A percentile compares a stretch with the other conserved stretches of the same genome.
Conservation (phyloP, 53 echinoderm and acorn worm species). For the Crossaster papposus region DNA sequence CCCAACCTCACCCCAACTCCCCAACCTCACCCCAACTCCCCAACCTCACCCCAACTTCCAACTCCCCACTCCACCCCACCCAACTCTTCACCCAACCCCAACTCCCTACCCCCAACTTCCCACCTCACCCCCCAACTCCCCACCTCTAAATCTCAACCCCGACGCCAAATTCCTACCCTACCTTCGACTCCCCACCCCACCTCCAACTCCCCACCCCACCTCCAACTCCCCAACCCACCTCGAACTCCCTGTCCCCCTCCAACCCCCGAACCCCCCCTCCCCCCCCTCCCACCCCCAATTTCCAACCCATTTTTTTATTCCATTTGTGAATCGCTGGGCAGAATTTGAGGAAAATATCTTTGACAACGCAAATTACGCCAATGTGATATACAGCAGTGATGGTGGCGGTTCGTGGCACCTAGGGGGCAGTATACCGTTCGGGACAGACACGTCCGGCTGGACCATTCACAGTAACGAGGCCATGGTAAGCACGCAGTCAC, state of each 20-base stretch:
- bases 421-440: constrained; percentile 75
- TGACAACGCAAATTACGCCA: constrained; percentile 87
- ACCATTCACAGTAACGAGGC: constrained; percentile 76
- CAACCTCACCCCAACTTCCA: too few species aligned
- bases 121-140: background rate
- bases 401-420: constrained; percentile 75
- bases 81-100: too few species aligned
- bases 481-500: constrained; percentile 47
- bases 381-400: constrained; percentile 84
- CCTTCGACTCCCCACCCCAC: background rate
- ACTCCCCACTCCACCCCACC: too few species aligned
- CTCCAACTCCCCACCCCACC: background rate
- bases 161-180: background rate
- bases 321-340: constrained; percentile 21
- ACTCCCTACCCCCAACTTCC: too few species aligned
- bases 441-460: constrained; percentile 63
- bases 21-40: too few species aligned
- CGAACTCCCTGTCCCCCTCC: background rate
- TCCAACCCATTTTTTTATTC: background rate
- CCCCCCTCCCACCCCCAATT: background rate
- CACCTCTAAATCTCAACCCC: background rate
- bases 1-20: background rate
- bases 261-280: background rate
- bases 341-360: constrained; percentile 66
- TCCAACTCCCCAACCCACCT: too few species aligned